Conservation (phyloP, 35 echinoderm and acorn worm species). For the Amphiura filiformis region DNA sequence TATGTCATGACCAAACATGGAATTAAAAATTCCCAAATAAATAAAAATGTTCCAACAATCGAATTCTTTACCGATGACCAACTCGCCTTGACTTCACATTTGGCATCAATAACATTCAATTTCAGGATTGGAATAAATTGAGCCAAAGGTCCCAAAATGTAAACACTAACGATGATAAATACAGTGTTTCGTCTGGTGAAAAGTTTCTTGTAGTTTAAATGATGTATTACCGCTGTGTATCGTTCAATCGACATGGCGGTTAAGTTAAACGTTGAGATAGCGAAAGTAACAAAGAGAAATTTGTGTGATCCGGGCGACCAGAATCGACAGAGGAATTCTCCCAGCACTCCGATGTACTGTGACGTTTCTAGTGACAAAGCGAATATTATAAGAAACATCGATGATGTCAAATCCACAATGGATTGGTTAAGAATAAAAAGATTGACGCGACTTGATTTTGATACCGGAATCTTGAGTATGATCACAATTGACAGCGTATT, state of each 20-base stretch:
- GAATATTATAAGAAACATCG: constrained; percentile 53
- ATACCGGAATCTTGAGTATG: constrained; percentile 40
- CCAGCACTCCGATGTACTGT: neutral
- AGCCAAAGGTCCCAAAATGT: constrained; percentile 54
- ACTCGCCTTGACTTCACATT: constrained; percentile 20
- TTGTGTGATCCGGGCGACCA: constrained; percentile 63
- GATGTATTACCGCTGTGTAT: constrained; percentile 69
- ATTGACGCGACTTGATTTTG: constrained; percentile 58
- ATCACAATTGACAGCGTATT: neutral
- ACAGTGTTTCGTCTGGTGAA: constrained; percentile 49
- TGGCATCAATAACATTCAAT: neutral
- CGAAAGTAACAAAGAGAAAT: constrained; percentile 67
- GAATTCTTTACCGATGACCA: constrained; percentile 39
- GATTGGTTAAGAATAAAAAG: constrained; percentile 75
- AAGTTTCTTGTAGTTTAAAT: constrained; percentile 52
- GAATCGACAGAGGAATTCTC: constrained; percentile 76
- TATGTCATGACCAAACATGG: constrained; percentile 61
- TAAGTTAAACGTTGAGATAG: constrained; percentile 75
- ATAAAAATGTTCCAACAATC: constrained; percentile 43
- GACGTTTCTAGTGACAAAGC: constrained; percentile 27
- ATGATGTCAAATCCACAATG: constrained; percentile 53
- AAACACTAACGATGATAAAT: constrained; percentile 30
- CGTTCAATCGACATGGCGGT: constrained; percentile 73
- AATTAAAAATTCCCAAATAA: constrained; percentile 62
- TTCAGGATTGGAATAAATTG: constrained; percentile 45